phyloP scores from a whole-genome alignment of 92 coral and sea anemone species.

The Scolanthus callimorphus region DNA sequence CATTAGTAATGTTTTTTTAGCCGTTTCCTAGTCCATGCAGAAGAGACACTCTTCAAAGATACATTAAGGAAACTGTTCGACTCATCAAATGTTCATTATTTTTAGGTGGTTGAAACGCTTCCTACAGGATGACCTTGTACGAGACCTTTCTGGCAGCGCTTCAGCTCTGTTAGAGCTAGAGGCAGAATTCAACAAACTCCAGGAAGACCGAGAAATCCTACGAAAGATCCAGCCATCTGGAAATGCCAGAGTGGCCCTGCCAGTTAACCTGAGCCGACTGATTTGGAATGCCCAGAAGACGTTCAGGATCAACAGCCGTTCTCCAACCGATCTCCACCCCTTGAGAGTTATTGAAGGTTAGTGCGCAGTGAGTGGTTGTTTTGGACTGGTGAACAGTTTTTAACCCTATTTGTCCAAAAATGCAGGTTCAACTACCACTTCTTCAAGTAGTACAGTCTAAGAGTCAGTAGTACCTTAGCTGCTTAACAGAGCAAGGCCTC shows the following conservation, averaged over 20 bases:
- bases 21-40: too few relatives aligned
- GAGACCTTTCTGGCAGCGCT: conserved; percentile 91
- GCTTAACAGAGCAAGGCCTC: too few relatives aligned
- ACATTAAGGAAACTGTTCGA: too few relatives aligned
- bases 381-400: too few relatives aligned
- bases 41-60: too few relatives aligned
- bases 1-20: too few relatives aligned
- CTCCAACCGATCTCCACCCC: conserved; percentile 90
- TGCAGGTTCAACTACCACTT: too few relatives aligned
- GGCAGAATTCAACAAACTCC: conserved; percentile 64
- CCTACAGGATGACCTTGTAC: conserved; percentile 92
- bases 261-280: conserved; percentile 91
- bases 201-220: conserved; percentile 84
- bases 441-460: too few relatives aligned
- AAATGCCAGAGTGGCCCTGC: conserved; percentile 94
- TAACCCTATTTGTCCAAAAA: too few relatives aligned
- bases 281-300: conserved; percentile 99
- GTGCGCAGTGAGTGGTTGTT: too few relatives aligned
- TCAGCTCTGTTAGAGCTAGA: conserved; percentile 82
- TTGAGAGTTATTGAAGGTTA: conserved; percentile 94
- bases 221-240: conserved; percentile 93
- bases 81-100: too few relatives aligned
- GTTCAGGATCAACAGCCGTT: conserved; percentile 82
- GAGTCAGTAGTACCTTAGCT: too few relatives aligned
- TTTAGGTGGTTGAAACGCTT: conserved; percentile 74